Evolutionary conservation across 2,797 vertebrate genomes (phyloP), one percentile per base, ranked within the genome.

Genomic region (Cynodonichthys magdalenae): DNA sequence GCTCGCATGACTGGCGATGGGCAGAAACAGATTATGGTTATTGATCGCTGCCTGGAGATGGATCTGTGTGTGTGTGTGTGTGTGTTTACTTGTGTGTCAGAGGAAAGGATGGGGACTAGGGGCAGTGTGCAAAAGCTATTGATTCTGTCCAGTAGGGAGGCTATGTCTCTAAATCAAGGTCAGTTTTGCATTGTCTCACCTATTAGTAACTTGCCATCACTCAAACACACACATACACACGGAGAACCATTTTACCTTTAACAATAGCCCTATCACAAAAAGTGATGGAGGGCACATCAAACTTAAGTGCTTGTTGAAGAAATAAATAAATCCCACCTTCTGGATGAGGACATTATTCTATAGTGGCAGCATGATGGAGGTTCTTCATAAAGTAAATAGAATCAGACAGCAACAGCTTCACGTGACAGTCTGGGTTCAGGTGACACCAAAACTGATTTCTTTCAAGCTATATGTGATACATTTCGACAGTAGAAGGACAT

Each of bases 11-110:
- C 95, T 94, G 93, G 93, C 92, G 31, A 34, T 90, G 92, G 94
- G 93, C 94, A 94, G 92, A 92, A 90, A 92, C 94, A 95, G 95
- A 97, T 98, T 96, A 98, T 93, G 94, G 94, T 90, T 94, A 98
- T 96, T 87, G 95, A 98, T 96, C 76, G 91, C 90, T 87, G 94
- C 94, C 93, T 88, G 90, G 90, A 94, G 94, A 95, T 94, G 92
- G 91, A 91, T 93, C 94, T 94, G 8, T 76, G 75, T 77, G 69
- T 85, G 75, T 53, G 72, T 64, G 66, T 58, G 75, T 77, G 69
- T 72, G 75, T 79, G 70, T 81, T 63, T 78, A 48, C 53, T 76
- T 87, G 93, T 52, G 82, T 90, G 80, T 71, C 71, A 79, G 77
- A 83, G 63, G 56, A 78, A 65, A 80, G 77, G 79, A 87, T 85